Conservation (phyloP, 2,888 invertebrate species). For the Tiliacea aurago region DNA sequence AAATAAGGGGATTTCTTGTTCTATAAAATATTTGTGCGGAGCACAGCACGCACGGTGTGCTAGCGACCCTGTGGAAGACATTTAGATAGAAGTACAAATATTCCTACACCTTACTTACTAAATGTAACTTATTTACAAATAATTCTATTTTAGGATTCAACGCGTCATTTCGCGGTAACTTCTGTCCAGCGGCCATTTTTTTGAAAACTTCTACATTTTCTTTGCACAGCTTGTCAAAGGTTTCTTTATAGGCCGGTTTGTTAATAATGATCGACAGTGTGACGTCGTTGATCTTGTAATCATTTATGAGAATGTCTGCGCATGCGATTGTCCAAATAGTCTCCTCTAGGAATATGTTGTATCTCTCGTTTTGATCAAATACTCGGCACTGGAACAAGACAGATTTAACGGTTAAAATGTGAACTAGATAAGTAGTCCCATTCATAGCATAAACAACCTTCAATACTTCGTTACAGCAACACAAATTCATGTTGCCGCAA, state of each 20-base stretch:
- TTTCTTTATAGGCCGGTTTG: constrained; percentile 57
- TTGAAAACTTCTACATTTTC: constrained; percentile 70
- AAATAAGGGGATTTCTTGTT: background rate
- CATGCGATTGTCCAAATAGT: constrained; percentile 80
- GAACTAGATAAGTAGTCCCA: background rate
- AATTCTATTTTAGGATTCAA: constrained; percentile 76
- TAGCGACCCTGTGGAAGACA: background rate
- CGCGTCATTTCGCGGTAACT: constrained; percentile 48
- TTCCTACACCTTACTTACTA: constrained; percentile 5
- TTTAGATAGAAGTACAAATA: background rate
- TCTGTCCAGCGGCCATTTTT: constrained; percentile 57
- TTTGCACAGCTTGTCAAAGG: constrained; percentile 73
- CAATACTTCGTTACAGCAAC: background rate
- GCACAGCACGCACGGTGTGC: background rate
- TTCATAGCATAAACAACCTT: background rate
- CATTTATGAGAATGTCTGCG: constrained; percentile 67
- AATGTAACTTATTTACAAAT: constrained; percentile 67
- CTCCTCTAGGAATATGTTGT: constrained; percentile 91
- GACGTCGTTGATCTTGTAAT: constrained; percentile 14
- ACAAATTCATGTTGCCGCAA: background rate
- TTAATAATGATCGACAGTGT: constrained; percentile 47
- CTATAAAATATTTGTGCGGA: background rate
- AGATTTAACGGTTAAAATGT: background rate
- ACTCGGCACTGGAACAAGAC: constrained; percentile 86
- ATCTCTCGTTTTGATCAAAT: constrained; percentile 92